Evolutionary conservation across 2,888 invertebrate genomes (phyloP), one percentile per base, ranked within the genome.

Genomic region (Drosophila flavopinicola): DNA sequence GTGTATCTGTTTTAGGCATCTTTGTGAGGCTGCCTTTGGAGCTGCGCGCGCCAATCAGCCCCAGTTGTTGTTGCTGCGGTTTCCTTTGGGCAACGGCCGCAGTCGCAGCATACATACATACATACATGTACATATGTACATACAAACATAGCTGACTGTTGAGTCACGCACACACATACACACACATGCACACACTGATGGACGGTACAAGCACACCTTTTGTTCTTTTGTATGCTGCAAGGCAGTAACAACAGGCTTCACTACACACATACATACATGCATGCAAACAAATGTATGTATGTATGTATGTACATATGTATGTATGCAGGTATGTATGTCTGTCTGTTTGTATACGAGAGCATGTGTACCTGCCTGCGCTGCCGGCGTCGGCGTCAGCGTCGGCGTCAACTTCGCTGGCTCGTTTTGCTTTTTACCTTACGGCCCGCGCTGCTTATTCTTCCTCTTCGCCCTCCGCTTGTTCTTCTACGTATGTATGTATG

Each of bases 211-310:
- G 11, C 69, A 70, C 69, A 80, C 67, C 85, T 73, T 84, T 84
- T 84, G 73, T 86, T 86, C 64, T 79, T 75, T 76, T 72, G 70
- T 83, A 65, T 73, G 66, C 66, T 80, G 67, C 64, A 66, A 66
- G 75, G 75, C 65, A 74, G 63, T 74, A 68, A 74, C 79, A 79
- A 85, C 84, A 70, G 72, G 67, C 80, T 76, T 79, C 76, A 53
- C 69, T 49, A 58, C 37, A 57, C 48, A 56, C 23, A 56, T 13
- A 54, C 38, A 60, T 27, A 27, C 25, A 39, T 25, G 42, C 41
- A 20, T 35, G 25, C 25, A 49, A 32, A 42, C 27, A 38, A n/a
- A 38, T 38, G 38, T 7, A 52, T 9, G 30, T 27, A 17, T 9
- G 11, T 32, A 7, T 23, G n/a, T 29, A 7, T 33, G 9, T 13